Base-by-base conservation (phyloP, 2,888 invertebrate species). In the Hemicrepidius hirtus region DNA sequence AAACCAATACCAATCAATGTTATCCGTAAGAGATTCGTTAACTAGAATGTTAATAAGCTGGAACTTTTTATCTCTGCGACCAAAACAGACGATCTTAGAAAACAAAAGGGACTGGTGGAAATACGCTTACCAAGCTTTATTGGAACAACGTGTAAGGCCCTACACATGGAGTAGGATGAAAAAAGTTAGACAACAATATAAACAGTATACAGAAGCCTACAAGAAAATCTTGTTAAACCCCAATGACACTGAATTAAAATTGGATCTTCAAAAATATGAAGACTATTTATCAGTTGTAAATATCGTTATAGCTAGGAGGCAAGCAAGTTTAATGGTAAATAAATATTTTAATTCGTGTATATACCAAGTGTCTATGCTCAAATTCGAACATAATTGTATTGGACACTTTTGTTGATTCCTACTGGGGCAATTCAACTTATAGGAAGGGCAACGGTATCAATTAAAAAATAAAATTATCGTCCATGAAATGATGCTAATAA, bases 311-410 rank as follows among this genome's bases (percentile, higher is more conserved):
- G 95, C 95, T 0, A 88, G 95, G 75, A 94, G 94, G 82, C 92
- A 95, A 75, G 94, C 95, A 4, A 93, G 94, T 83, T 90, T 94
- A 81, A 90, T 93, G 88, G 94, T 94, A 81, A 79, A 94, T 94
- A 81, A 79, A 81, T 77, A 65, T 55, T 24, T 18, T 32, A n/a
- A n/a, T 40, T 40, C 1, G n/a, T 5, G 2, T 13, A 40, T 5
- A 1, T 40, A 40, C n/a, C n/a, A n/a, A n/a, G n/a, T n/a, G n/a
- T n/a, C n/a, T n/a, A n/a, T n/a, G n/a, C n/a, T n/a, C n/a, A n/a
- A n/a, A n/a, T n/a, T n/a, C n/a, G n/a, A n/a, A n/a, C n/a, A n/a
- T n/a, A n/a, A n/a, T n/a, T n/a, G n/a, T n/a, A n/a, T n/a, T n/a
- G n/a, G n/a, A n/a, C n/a, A n/a, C n/a, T n/a, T n/a, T n/a, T n/a